A percentile compares a stretch with the other conserved stretches of the same genome.
phyloP scores from a whole-genome alignment of 2,797 vertebrate species.

The Hephaestus fuliginosus region DNA sequence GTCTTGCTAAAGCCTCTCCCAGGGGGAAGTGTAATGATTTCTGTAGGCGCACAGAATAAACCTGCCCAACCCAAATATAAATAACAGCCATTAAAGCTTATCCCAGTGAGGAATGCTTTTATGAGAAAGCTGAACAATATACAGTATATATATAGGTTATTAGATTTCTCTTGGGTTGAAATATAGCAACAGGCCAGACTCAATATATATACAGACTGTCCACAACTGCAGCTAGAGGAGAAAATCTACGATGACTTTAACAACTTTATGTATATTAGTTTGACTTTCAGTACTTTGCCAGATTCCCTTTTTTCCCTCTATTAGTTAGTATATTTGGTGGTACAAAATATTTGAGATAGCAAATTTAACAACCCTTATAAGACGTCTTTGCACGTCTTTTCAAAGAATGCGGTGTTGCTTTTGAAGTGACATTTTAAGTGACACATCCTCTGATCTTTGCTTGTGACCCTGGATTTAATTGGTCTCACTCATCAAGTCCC shows the following conservation, averaged over 20 bases:
- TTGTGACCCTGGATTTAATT: slow-evolving; percentile 57
- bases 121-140: slow-evolving; percentile 75
- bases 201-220: slow-evolving; percentile 43
- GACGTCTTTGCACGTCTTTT: not conserved
- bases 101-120: slow-evolving; percentile 71
- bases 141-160: slow-evolving; percentile 73
- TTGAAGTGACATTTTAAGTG: slow-evolving; percentile 29
- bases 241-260: slow-evolving; percentile 19
- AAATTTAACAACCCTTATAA: not conserved
- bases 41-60: slow-evolving; percentile 75
- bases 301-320: not conserved
- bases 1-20: slow-evolving; percentile 51
- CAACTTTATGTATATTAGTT: slow-evolving; percentile 34
- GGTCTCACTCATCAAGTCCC: slow-evolving; percentile 43
- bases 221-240: slow-evolving; percentile 23
- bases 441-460: slow-evolving; percentile 50
- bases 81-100: slow-evolving; percentile 79
- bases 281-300: slow-evolving; percentile 21
- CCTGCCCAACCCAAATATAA: slow-evolving; percentile 77
- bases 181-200: slow-evolving; percentile 58
- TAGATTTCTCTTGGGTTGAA: slow-evolving; percentile 72
- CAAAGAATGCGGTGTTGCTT: slow-evolving; percentile 20
- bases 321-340: not conserved
- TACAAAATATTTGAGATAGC: not conserved
- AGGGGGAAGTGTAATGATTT: slow-evolving; percentile 78